These are phyloP conservation scores for Dysdera silvatica DNA, from an alignment of 1,140 invertebrate species.

Conservation along the genomic window DNA sequence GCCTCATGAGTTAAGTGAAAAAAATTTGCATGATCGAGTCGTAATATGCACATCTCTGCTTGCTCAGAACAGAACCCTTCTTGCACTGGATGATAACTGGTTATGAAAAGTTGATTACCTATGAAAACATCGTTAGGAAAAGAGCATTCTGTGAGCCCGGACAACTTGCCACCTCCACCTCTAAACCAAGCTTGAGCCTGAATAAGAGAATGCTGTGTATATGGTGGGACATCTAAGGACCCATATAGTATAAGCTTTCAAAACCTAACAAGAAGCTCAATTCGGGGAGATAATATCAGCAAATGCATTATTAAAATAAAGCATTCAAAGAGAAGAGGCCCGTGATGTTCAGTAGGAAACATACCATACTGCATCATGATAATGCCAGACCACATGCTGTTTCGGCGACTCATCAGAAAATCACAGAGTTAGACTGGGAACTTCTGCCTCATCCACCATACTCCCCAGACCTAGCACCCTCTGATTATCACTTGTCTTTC, in stretches of 20 bases:
- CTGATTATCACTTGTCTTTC: conserved; percentile 42
- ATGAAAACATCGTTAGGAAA: conserved; percentile 31
- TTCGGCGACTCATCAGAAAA: conserved; percentile 6
- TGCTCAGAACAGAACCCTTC: conserved; percentile 26
- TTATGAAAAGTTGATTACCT: conserved; percentile 37
- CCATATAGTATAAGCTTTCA: not conserved
- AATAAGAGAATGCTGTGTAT: conserved; percentile 4
- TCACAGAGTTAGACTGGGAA: conserved; percentile 44
- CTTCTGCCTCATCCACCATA: conserved; percentile 46
- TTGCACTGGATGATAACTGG: conserved; percentile 32
- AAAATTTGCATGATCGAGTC: not conserved
- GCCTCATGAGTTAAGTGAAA: conserved; percentile 3
- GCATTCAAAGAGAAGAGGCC: not conserved
- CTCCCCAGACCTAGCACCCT: conserved; percentile 44
- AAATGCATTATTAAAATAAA: not conserved
- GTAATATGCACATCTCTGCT: not conserved
- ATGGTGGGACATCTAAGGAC: not conserved
- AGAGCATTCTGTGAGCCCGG: not conserved
- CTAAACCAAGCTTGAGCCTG: not conserved
- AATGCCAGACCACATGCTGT: too few species aligned
- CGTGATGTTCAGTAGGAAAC: conserved; percentile 27
- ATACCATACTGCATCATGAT: too few species aligned
- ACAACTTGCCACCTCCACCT: not conserved
- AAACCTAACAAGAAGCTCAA: not conserved
- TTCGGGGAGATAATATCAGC: not conserved